Base-by-base conservation (phyloP, 2,888 invertebrate genomes). In the Nemapogon koenigi region DNA sequence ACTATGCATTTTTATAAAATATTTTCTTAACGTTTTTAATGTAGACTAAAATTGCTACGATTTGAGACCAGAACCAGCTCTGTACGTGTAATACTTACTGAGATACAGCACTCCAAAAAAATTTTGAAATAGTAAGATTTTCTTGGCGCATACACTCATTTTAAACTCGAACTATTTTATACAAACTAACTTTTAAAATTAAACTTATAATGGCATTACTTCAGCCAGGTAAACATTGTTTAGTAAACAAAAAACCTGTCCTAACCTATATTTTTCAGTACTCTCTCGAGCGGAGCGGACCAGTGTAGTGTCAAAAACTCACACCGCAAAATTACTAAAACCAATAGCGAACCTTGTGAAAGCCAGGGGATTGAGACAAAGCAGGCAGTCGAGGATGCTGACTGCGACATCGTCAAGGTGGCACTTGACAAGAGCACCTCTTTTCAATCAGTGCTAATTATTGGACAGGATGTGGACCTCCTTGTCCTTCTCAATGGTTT, bases 311-410 rank as follows among this genome's bases (percentile, higher is more conserved):
- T 22, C 22, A 8, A 22, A 22, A 22, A 22, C 7, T 8, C 22
- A 22, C 22, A 22, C 22, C 22, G 22, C 6, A 22, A 22, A 22
- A 22, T 22, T 22, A 22, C 10, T 22, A 22, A 22, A 22, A 8
- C 10, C 22, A 22, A 7, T 22, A 22, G 6, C 22, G 10, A 22
- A 7, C 22, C 22, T 7, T 25, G 18, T 3, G 13, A 35, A 35
- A 35, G 25, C 19, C 22, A 35, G 19, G 35, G 19, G 13, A 35
- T 35, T 22, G 22, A 35, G 25, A 22, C 35, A 25, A 35, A 25
- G 25, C 35, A 35, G 25, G 35, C 35, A 19, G 35, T 22, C 3
- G 35, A 35, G 35, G 22, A 35, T 25, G 35, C 35, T 19, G 35
- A 35, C 35, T 35, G 22, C 19, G 25, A 19, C 35, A 35, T 35